A percentile compares a stretch with the other conserved stretches of the same genome.
Evolutionary conservation across 1,140 invertebrate genomes (phyloP).

Genomic region (Zelostemma sp.): DNA sequence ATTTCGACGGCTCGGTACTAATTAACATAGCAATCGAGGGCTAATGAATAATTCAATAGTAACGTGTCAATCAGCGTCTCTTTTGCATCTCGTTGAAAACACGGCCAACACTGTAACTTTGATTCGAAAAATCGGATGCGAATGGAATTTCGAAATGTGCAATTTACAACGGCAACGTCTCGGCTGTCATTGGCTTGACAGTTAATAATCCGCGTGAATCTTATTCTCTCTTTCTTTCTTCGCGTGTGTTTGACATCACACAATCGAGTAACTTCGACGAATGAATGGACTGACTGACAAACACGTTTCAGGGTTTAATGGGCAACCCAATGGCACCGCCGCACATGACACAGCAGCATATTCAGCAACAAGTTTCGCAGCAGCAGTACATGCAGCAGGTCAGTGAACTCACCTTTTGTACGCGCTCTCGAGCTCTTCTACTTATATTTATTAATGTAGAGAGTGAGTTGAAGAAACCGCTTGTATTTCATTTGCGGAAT

Average conservation of each 20-base stretch:
- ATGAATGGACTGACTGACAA: conserved; percentile 25
- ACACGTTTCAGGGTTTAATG: conserved; percentile 62
- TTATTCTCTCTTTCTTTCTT: background rate
- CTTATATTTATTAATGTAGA: conserved; percentile 1
- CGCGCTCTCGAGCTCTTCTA: background rate
- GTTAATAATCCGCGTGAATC: conserved; percentile 8
- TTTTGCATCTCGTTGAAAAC: conserved; percentile 15
- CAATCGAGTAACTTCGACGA: conserved; percentile 9
- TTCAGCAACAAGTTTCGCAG: conserved; percentile 70
- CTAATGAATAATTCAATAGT: conserved; percentile 25
- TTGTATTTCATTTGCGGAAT: conserved; percentile 1
- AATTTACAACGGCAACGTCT: conserved; percentile 6
- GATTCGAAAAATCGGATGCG: conserved; percentile 6
- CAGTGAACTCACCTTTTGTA: conserved; percentile 40
- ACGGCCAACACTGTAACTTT: conserved; percentile 7
- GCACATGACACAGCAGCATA: conserved; percentile 67
- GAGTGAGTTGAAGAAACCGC: conserved; percentile 6
- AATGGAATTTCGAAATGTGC: conserved; percentile 16
- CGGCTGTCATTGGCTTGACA: conserved; percentile 7
- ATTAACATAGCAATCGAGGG: conserved; percentile 27
- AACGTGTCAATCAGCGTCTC: conserved; percentile 19
- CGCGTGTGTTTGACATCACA: background rate
- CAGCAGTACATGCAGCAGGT: conserved; percentile 70
- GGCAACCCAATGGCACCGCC: conserved; percentile 62
- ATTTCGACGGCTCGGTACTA: conserved; percentile 16